A percentile compares a stretch with the other conserved stretches of the same genome.
phyloP scores from a whole-genome alignment of 2,797 vertebrate species.

The Myotis vivesi region DNA sequence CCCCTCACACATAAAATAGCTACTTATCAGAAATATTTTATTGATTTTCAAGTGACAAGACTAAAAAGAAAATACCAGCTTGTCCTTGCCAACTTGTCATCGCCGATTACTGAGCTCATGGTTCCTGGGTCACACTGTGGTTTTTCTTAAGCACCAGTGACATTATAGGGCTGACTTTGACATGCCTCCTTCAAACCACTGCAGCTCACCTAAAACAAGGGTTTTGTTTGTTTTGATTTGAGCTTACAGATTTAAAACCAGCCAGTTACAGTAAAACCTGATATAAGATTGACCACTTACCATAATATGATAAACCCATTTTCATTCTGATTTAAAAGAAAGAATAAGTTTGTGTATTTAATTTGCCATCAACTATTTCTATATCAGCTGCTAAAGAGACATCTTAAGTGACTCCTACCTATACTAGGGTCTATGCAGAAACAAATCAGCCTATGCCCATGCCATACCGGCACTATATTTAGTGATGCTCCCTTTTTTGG shows the following conservation, averaged over 20 bases:
- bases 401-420: not conserved
- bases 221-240: not conserved
- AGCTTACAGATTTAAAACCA: not conserved
- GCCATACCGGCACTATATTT: accelerated
- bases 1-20: not conserved
- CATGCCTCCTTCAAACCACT: accelerated
- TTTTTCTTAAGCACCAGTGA: not conserved
- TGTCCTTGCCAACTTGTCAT: not conserved
- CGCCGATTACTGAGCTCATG: not conserved
- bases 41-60: not conserved
- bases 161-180: not conserved
- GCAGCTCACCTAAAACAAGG: not conserved
- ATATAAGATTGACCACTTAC: not conserved
- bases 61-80: not conserved
- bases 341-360: not conserved
- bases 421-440: not conserved
- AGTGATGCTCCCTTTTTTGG: not conserved
- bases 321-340: not conserved
- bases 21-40: not conserved
- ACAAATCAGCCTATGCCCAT: not conserved
- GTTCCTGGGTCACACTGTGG: not conserved
- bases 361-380: not conserved
- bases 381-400: not conserved
- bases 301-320: not conserved
- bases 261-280: not conserved